Percentiles rank a stretch among this genome's conserved stretches.
These are phyloP conservation scores for Zaprionus ghesquierei DNA, from an alignment of 1,140 invertebrate species.

Conservation along the genomic window DNA sequence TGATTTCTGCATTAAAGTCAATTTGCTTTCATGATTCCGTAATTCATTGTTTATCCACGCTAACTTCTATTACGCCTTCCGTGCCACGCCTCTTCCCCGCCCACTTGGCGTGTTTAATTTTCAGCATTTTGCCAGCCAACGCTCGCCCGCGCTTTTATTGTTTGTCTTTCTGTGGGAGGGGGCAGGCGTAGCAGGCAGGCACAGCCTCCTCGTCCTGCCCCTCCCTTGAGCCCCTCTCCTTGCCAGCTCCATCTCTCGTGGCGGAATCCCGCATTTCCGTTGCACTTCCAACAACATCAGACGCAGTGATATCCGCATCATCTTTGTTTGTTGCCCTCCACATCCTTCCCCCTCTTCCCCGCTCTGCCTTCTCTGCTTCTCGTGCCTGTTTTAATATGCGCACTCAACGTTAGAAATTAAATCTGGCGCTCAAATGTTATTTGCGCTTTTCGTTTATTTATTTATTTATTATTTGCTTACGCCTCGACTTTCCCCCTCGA, in stretches of 20 bases:
- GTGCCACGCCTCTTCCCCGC: slow-evolving; percentile 12
- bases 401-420: slow-evolving; percentile 81
- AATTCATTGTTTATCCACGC: slow-evolving; percentile 80
- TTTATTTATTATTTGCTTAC: slow-evolving; percentile 80
- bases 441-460: slow-evolving; percentile 80
- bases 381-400: slow-evolving; percentile 74
- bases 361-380: background rate
- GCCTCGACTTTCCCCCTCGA: slow-evolving; percentile 13
- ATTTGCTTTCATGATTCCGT: slow-evolving; percentile 82
- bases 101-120: slow-evolving; percentile 49
- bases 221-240: background rate
- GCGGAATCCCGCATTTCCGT: slow-evolving; percentile 67
- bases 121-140: slow-evolving; percentile 32
- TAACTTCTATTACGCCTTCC: slow-evolving; percentile 75
- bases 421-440: slow-evolving; percentile 81
- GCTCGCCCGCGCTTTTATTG: slow-evolving; percentile 51
- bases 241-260: background rate
- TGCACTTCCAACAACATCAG: slow-evolving; percentile 54
- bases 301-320: slow-evolving; percentile 74
- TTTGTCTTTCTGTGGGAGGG: slow-evolving; percentile 53
- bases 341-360: slow-evolving; percentile 9
- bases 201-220: background rate
- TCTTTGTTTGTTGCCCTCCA: slow-evolving; percentile 69
- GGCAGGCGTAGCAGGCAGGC: background rate
- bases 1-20: slow-evolving; percentile 82